These are phyloP conservation scores for Arion vulgaris DNA, from an alignment of 1,140 invertebrate genomes.

Conservation along the genomic window DNA sequence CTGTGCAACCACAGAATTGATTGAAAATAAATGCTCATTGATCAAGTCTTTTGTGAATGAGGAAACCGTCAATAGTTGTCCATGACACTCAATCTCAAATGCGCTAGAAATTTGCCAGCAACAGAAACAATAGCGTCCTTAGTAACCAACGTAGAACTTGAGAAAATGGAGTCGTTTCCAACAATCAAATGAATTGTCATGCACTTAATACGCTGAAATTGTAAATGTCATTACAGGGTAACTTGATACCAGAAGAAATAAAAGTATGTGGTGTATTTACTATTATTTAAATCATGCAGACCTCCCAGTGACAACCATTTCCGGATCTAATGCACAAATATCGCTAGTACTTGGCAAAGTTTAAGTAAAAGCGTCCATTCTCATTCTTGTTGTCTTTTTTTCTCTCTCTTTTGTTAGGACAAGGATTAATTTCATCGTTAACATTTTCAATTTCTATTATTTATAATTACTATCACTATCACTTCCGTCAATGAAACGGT, in stretches of 20 bases:
- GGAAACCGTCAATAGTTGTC: not conserved
- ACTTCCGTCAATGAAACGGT: no score
- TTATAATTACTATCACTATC: no score
- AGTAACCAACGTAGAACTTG: not conserved
- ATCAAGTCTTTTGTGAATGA: not conserved
- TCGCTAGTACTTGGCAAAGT: no score
- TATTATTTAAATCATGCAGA: not conserved
- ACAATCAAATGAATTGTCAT: not conserved
- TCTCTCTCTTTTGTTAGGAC: no score
- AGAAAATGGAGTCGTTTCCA: not conserved
- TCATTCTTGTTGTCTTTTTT: no score
- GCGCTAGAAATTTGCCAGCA: not conserved
- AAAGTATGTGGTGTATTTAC: not conserved
- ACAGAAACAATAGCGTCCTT: not conserved
- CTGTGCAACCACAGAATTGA: not conserved
- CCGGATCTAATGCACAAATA: no score
- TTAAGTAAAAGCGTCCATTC: no score
- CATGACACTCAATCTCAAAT: not conserved
- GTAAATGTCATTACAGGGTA: not conserved
- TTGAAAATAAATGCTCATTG: not conserved
- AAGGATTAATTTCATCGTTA: no score
- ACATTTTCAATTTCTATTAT: no score
- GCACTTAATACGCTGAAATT: not conserved
- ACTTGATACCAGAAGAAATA: not conserved
- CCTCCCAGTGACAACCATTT: not conserved